A percentile compares a stretch with the other conserved stretches of the same genome.
These are phyloP conservation scores for Hassar affinis DNA, from an alignment of 2,113 vertebrate species.

Conservation along the genomic window DNA sequence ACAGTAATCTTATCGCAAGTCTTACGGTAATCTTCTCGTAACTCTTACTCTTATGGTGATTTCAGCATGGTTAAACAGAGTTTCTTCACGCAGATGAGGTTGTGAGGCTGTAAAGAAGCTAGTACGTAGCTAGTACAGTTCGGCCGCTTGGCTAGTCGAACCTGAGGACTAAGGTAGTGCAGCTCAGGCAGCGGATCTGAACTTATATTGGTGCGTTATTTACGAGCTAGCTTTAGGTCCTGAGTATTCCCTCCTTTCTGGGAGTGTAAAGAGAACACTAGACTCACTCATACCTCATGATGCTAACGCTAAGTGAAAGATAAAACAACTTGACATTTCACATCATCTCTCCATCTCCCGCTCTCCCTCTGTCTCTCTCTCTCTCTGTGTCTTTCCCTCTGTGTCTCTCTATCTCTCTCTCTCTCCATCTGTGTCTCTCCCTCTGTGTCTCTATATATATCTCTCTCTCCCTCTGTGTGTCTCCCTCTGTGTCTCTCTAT, in stretches of 20 bases:
- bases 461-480: background rate
- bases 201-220: too few species aligned
- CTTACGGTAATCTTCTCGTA: too few species aligned
- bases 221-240: background rate
- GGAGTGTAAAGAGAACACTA: background rate
- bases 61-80: too few species aligned
- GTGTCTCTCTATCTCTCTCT: background rate
- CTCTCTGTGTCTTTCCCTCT: background rate
- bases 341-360: background rate
- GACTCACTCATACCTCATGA: background rate
- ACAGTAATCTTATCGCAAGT: too few species aligned
- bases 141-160: background rate
- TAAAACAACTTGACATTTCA: background rate
- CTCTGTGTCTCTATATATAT: background rate
- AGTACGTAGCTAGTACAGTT: background rate
- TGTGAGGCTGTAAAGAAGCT: too few species aligned
- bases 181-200: too few species aligned
- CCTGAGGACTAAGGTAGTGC: background rate
- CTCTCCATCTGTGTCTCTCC: background rate
- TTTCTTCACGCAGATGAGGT: too few species aligned
- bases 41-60: too few species aligned
- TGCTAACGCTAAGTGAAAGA: background rate
- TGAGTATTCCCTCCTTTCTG: background rate
- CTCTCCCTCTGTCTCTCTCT: background rate
- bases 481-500: background rate